These are phyloP conservation scores for Clunio marinus DNA, from an alignment of 2,888 invertebrate genomes.

Conservation along the genomic window DNA sequence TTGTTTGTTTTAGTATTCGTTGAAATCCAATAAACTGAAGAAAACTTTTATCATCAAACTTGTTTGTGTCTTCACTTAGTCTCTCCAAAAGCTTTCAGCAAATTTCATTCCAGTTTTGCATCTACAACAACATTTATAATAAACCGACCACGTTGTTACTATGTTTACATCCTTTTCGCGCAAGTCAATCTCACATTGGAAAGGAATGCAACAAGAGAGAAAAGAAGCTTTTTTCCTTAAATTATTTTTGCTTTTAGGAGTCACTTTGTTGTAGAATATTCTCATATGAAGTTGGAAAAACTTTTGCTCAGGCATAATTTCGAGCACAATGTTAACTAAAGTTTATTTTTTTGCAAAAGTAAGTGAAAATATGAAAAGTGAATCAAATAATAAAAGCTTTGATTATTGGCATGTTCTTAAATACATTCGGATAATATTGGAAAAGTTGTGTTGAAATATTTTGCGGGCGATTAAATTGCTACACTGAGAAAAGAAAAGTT, in stretches of 20 bases:
- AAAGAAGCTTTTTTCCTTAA: conserved; percentile 17
- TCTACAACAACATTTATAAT: background rate
- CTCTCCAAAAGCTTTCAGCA: conserved; percentile 21
- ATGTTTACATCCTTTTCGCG: conserved; percentile 28
- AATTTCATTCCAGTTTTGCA: background rate
- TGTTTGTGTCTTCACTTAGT: too few relatives aligned
- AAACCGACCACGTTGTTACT: conserved; percentile 19
- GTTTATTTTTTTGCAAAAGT: background rate
- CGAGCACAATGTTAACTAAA: conserved; percentile 3
- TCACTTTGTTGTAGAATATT: background rate
- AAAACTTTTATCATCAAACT: too few relatives aligned
- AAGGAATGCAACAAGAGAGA: conserved; percentile 21
- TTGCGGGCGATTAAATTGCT: too few relatives aligned
- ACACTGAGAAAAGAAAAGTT: too few relatives aligned
- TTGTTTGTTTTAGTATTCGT: too few relatives aligned
- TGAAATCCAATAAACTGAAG: too few relatives aligned
- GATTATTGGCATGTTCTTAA: too few relatives aligned
- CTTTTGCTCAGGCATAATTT: background rate
- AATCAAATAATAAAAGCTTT: background rate
- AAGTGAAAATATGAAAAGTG: background rate
- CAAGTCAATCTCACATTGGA: conserved; percentile 23
- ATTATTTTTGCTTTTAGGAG: background rate
- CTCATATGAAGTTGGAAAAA: background rate
- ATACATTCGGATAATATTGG: too few relatives aligned
- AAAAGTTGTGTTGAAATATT: too few relatives aligned